Base-by-base conservation (phyloP, 2,797 vertebrate genomes). In the Orientallactaga sibirica region DNA sequence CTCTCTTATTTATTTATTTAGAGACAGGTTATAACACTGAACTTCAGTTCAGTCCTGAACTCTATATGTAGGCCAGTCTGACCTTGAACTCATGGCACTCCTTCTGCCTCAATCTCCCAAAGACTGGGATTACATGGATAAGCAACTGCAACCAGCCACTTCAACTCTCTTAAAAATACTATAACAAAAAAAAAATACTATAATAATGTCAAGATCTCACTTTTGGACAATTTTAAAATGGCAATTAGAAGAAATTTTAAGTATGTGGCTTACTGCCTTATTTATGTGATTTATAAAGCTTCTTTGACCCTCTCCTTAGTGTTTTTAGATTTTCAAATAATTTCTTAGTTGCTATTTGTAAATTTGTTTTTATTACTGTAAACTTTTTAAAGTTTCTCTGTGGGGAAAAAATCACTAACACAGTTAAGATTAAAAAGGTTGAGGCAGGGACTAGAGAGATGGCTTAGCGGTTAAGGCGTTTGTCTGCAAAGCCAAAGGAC, bases 151-250 rank as follows among this genome's bases (percentile, higher is more conserved):
- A 70, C 67, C 27, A 68, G 27, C 27, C 7, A 79, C 25, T 70
- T 93, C 61, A 75, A 5, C 70, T 91, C 37, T 75, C 64, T 86
- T 73, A 83, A 88, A 93, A 94, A 88, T 87, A 79, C 14, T 89
- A 80, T 12, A 77, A 43, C 37, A 78, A 19, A 62, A 64, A 64
- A 84, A 86, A 90, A 93, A 89, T 86, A 68, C 10, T 89, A 80
- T 10, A 74, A 43, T n/a, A 78, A 77, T 81, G 19, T 93, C 41
- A 90, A 87, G 82, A 85, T 62, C 61, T 79, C 55, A 4, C 89
- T 78, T 93, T 91, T 87, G 68, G 91, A 76, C 55, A 55, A 76
- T 73, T 86, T 93, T 95, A 92, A 92, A 96, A 85, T 67, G n/a
- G 37, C 61, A 95, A 81, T 24, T 85, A 52, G 94, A 95, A 94